Evolutionary conservation across 2,113 vertebrate species (phyloP).

Genomic region (Notothenia rossii): DNA sequence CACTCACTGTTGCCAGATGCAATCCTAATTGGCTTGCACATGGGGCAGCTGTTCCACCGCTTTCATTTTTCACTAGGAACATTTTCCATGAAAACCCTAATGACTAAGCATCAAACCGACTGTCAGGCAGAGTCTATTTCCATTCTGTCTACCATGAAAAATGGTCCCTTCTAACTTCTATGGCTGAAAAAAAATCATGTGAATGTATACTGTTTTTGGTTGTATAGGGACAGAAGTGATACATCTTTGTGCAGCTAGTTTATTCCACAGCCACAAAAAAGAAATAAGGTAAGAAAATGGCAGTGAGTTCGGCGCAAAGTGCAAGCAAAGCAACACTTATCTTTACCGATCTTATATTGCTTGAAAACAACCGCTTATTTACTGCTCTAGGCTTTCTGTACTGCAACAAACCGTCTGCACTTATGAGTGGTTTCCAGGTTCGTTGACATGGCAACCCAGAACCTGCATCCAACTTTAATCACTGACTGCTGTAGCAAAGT

Average conservation of each 20-base stretch:
- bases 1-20: too few species aligned
- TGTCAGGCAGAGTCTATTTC: slow-evolving; percentile 15
- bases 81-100: slow-evolving; percentile 17
- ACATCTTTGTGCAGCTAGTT: neutral
- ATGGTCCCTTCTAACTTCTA: neutral
- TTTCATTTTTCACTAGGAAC: neutral
- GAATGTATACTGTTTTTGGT: too few species aligned
- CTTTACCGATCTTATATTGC: too few species aligned
- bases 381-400: neutral
- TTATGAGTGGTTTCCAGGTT: slow-evolving; percentile 2
- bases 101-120: slow-evolving; percentile 5
- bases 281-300: neutral
- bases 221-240: too few species aligned
- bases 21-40: too few species aligned
- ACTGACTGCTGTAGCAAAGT: neutral
- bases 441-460: slow-evolving; percentile 56
- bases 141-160: slow-evolving; percentile 1
- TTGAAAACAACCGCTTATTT: slow-evolving; percentile 3
- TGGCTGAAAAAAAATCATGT: too few species aligned
- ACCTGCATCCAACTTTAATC: neutral
- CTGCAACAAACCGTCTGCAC: neutral
- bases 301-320: neutral
- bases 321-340: neutral
- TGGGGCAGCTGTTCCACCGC: slow-evolving; percentile 8
- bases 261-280: neutral